phyloP scores from a whole-genome alignment of 2,888 invertebrate genomes.

The Deroplatys truncata region DNA sequence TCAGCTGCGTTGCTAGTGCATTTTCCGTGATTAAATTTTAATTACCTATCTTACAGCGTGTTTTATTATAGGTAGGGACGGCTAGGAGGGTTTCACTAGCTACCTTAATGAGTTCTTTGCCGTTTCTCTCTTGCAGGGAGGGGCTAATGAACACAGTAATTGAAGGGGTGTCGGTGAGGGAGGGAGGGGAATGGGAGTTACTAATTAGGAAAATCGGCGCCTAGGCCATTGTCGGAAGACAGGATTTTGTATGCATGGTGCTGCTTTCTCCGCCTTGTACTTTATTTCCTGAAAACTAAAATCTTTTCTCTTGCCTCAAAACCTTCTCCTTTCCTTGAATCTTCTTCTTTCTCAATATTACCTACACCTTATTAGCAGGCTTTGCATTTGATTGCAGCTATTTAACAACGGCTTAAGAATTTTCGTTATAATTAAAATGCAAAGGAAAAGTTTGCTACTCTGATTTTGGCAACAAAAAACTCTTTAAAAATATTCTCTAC shows the following conservation, averaged over 20 bases:
- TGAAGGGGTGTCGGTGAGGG: not conserved
- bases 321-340: not conserved
- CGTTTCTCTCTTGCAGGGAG: not conserved
- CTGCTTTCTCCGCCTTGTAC: not conserved
- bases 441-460: not conserved
- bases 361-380: not conserved
- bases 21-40: constrained; percentile 22
- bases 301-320: not conserved
- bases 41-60: constrained; percentile 11
- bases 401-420: not conserved
- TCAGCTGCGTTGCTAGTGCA: not conserved
- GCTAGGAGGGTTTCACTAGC: not conserved
- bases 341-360: not conserved
- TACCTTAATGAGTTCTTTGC: constrained; percentile 28
- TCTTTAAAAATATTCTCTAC: too few relatives aligned
- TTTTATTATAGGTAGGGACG: not conserved
- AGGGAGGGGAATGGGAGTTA: not conserved
- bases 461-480: too few relatives aligned
- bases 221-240: not conserved
- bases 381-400: not conserved
- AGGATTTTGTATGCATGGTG: not conserved
- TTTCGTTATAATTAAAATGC: not conserved
- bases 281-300: not conserved
- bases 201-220: constrained; percentile 26
- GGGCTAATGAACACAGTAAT: constrained; percentile 27